Evolutionary conservation across 2,888 invertebrate genomes (phyloP), one percentile per base, ranked within the genome.

Genomic region (Furcula furcula): DNA sequence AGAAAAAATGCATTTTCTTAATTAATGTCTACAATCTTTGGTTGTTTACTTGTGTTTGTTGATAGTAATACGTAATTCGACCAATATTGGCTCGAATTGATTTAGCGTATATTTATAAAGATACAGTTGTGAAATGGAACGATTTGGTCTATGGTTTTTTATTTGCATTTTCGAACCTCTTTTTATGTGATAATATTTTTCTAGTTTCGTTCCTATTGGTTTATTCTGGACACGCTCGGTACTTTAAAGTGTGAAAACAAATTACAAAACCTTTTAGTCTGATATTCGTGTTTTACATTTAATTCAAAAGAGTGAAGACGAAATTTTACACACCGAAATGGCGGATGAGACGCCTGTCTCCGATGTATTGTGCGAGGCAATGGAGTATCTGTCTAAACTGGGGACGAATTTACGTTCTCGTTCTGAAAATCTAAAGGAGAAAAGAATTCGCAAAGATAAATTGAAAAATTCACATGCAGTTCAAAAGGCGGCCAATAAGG

Each of bases 351-450:
- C 75, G 32, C 76, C 85, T 36, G 72, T 79, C 40, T 65, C 65
- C 57, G 83, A 84, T 68, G 72, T 86, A 21, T 45, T 89, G 38
- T 75, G 77, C 40, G 79, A 84, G 49, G 88, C 88, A 7, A 78
- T 82, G 65, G 85, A 84, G 50, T 89, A 88, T 69, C 68, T 89
- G 42, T 67, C 73, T n/a, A 89, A 82, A 60, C 70, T 89, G 3
- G 89, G 89, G 19, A 58, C 74, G 2, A 89, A 88, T 63, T 66
- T 89, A 36, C 70, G 76, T 21, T 55, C 65, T 31, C 76, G 88
- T 20, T 80, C 89, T 1, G 80, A 83, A 45, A 79, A 65, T 32
- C 40, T 89, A 6, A 81, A 72, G 43, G 71, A 78, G 19, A 84
- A 81, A 42, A 76, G 69, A 60, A 79, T 88, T 41, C 53, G 61